Conservation (phyloP, 2,113 vertebrate species). For the Cyprinus carpio region DNA sequence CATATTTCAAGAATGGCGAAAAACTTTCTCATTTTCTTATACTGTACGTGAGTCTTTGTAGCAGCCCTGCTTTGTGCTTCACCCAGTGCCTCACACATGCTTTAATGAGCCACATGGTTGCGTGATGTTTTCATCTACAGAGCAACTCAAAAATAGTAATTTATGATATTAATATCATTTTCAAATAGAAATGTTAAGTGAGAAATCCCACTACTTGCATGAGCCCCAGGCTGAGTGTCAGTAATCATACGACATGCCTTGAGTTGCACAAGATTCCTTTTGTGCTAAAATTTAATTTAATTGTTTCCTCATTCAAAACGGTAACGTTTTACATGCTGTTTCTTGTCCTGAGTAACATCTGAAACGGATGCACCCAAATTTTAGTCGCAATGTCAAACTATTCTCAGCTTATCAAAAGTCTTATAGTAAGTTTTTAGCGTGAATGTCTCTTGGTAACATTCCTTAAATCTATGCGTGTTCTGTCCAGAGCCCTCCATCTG, state of each 20-base stretch:
- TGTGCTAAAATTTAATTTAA: no score
- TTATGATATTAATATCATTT: no score
- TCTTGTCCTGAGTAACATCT: background rate
- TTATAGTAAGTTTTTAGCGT: background rate
- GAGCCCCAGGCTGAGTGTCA: no score
- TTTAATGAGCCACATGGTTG: no score
- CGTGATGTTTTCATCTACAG: no score
- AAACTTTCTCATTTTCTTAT: background rate
- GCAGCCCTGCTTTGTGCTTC: no score
- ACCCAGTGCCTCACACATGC: no score
- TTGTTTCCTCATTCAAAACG: slow-evolving; percentile 4
- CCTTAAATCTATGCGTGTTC: background rate
- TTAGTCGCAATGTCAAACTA: background rate
- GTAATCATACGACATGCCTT: no score
- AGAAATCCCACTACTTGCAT: no score
- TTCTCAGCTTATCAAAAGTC: background rate
- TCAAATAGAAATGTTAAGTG: no score
- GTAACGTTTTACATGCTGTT: background rate
- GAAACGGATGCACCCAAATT: background rate
- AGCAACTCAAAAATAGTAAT: no score
- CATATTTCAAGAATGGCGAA: background rate
- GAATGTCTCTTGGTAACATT: slow-evolving; percentile 3
- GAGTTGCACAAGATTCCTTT: no score
- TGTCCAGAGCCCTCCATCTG: background rate
- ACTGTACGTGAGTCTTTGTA: background rate